Conservation (phyloP, 2,888 invertebrate species). For the Plutella xylostella region DNA sequence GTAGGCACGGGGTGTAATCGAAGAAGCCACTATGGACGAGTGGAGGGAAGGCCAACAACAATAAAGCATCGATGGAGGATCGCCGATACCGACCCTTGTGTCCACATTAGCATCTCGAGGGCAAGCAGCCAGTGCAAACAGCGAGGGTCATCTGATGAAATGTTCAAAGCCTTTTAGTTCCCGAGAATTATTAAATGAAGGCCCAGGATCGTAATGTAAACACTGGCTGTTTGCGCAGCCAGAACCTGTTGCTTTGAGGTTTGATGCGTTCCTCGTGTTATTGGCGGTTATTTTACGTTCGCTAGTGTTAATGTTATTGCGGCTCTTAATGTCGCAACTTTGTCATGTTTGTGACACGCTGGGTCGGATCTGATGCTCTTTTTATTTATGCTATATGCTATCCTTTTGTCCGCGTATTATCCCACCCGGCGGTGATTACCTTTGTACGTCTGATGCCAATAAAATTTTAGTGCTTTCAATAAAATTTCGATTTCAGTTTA, state of each 20-base stretch:
- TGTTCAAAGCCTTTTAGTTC: conserved; percentile 71
- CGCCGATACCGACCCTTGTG: conserved; percentile 69
- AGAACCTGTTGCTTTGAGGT: conserved; percentile 65
- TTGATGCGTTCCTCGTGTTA: conserved; percentile 61
- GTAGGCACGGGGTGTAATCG: conserved; percentile 36
- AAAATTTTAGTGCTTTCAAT: conserved; percentile 5
- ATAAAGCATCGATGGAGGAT: conserved; percentile 61
- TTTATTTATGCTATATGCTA: conserved; percentile 18
- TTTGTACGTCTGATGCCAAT: conserved; percentile 4
- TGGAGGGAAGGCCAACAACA: conserved; percentile 44
- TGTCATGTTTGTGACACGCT: conserved; percentile 28
- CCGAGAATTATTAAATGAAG: conserved; percentile 68
- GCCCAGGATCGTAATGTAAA: conserved; percentile 27
- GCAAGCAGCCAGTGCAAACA: conserved; percentile 66
- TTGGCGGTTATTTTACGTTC: conserved; percentile 66
- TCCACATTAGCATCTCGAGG: conserved; percentile 68
- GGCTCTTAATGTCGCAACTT: conserved; percentile 52
- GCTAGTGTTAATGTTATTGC: conserved; percentile 60
- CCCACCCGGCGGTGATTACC: conserved; percentile 15
- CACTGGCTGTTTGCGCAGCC: conserved; percentile 62
- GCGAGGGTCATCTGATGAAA: conserved; percentile 69
- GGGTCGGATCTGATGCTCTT: conserved; percentile 13
- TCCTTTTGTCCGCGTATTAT: conserved; percentile 27
- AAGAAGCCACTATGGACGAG: conserved; percentile 44
- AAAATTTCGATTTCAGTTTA: conserved; percentile 2